phyloP scores from a whole-genome alignment of 2,113 vertebrate genomes.

The Raja brachyura region DNA sequence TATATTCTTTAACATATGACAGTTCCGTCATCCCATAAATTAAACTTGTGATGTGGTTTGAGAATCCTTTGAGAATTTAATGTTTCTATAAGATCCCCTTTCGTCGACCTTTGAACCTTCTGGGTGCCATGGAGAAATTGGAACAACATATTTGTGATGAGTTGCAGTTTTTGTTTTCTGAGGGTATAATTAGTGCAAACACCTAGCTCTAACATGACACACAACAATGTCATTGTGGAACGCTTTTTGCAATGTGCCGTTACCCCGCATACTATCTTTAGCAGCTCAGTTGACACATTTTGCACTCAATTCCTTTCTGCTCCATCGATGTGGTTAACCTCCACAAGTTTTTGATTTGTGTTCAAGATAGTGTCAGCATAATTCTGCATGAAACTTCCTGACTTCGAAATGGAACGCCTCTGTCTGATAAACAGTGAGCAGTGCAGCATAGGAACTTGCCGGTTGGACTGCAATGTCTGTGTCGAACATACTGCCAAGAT shows the following conservation, averaged over 20 bases:
- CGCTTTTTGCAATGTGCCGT: not conserved
- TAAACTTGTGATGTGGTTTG: no score
- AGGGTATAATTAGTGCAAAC: not conserved
- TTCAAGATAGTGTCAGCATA: not conserved
- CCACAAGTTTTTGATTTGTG: not conserved
- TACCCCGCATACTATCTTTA: not conserved
- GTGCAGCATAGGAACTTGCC: no score
- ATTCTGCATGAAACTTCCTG: not conserved
- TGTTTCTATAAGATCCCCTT: no score
- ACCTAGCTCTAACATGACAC: not conserved
- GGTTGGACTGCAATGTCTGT: no score
- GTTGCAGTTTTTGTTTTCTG: not conserved
- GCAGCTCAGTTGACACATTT: not conserved
- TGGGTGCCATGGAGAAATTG: not conserved
- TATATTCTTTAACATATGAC: no score
- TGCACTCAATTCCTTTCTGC: not conserved
- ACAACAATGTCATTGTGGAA: not conserved
- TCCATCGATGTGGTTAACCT: not conserved
- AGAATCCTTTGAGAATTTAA: no score
- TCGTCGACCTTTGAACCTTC: not conserved
- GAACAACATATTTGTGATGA: not conserved
- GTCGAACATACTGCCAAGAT: no score
- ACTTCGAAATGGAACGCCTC: not conserved
- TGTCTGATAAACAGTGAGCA: not conserved
- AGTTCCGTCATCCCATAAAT: no score